Evolutionary conservation across 2,888 invertebrate genomes (phyloP).

Genomic region (Drosophila demipolita): DNA sequence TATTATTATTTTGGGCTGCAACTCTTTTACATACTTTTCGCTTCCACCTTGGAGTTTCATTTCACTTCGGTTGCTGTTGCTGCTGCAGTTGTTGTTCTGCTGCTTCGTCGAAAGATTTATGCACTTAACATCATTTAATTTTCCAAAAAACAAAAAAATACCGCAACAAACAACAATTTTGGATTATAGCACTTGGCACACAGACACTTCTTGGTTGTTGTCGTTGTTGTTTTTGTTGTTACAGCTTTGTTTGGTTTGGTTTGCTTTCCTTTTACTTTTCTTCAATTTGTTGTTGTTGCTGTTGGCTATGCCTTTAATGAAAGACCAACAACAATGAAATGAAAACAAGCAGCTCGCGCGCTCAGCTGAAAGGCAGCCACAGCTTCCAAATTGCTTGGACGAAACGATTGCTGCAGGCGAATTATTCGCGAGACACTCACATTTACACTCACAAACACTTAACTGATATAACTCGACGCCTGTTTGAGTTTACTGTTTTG

Average conservation of each 20-base stretch:
- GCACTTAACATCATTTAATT: slow-evolving; percentile 81
- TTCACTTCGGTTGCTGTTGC: slow-evolving; percentile 34
- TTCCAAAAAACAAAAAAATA: slow-evolving; percentile 53
- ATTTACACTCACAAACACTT: slow-evolving; percentile 29
- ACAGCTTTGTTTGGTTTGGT: slow-evolving; percentile 53
- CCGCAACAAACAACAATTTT: slow-evolving; percentile 56
- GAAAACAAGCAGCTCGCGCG: slow-evolving; percentile 50
- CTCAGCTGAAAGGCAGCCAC: slow-evolving; percentile 29
- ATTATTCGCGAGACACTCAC: slow-evolving; percentile 64
- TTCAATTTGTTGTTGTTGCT: slow-evolving; percentile 19
- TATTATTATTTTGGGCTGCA: slow-evolving; percentile 26
- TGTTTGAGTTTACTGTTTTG: slow-evolving; percentile 32
- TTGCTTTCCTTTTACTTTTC: slow-evolving; percentile 55
- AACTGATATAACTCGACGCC: slow-evolving; percentile 50
- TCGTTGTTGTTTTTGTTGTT: slow-evolving; percentile 38
- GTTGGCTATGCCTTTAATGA: slow-evolving; percentile 46
- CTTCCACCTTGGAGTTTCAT: slow-evolving; percentile 56
- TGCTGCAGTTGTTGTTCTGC: slow-evolving; percentile 22
- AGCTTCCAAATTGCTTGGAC: slow-evolving; percentile 44
- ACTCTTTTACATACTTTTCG: slow-evolving; percentile 54
- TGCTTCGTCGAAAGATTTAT: slow-evolving; percentile 59
- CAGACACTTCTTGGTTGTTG: slow-evolving; percentile 51
- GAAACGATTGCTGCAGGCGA: slow-evolving; percentile 61
- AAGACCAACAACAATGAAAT: slow-evolving; percentile 59
- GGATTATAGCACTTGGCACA: slow-evolving; percentile 61